Percentiles rank a stretch among this genome's conserved stretches.
Evolutionary conservation across 2,113 vertebrate species (phyloP).

Genomic region (Shinisaurus crocodilurus): DNA sequence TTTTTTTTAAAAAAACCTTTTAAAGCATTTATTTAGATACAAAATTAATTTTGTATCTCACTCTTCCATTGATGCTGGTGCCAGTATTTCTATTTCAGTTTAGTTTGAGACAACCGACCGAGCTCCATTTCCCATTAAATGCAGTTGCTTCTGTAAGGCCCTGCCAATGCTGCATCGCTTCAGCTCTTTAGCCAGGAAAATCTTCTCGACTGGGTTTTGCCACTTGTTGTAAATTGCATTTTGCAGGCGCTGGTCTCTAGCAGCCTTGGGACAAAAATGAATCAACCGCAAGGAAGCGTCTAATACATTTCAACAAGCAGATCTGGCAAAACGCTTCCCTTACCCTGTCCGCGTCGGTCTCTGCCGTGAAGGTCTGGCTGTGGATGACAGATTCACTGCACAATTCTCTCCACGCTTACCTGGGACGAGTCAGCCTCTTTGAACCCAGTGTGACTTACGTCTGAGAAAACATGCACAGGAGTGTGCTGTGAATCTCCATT

Average conservation of each 20-base stretch:
- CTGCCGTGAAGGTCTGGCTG: not conserved
- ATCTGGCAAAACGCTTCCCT: not conserved
- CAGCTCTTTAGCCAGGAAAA: not conserved
- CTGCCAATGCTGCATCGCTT: constrained; percentile 15
- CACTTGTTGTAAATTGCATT: constrained; percentile 3
- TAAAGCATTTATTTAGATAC: not conserved
- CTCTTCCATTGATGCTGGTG: not conserved
- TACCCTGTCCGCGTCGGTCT: fast-evolving
- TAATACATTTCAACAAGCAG: constrained; percentile 26
- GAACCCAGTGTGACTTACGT: not conserved
- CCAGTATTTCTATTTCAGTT: not conserved
- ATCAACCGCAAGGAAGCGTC: not conserved
- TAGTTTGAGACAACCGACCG: not conserved
- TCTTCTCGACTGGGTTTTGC: constrained; percentile 15
- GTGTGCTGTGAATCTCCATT: constrained; percentile 37
- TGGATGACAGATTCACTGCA: constrained; percentile 33
- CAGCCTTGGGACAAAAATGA: constrained; percentile 30
- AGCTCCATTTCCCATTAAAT: not conserved
- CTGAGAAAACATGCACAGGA: not conserved
- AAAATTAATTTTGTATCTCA: not conserved
- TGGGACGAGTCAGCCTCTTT: not conserved
- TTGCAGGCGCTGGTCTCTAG: not conserved
- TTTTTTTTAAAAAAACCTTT: too few relatives aligned
- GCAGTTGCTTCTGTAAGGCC: not conserved
- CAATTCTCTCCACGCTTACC: not conserved